Conservation (phyloP, 2,113 vertebrate genomes). For the Sinocyclocheilus rhinocerous region DNA sequence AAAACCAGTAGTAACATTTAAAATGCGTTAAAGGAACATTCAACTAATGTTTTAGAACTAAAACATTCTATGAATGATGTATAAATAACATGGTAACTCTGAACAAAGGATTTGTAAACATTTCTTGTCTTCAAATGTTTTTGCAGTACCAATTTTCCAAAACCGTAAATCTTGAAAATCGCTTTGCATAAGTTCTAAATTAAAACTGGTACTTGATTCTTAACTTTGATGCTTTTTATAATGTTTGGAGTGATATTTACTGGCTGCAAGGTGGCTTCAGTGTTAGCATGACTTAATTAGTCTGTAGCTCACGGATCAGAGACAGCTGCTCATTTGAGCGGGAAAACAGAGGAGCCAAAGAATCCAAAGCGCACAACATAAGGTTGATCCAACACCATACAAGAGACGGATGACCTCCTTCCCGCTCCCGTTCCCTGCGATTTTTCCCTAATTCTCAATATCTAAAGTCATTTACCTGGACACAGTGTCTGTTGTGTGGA, state of each 20-base stretch:
- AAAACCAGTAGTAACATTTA: too few relatives aligned
- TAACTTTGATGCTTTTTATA: neutral
- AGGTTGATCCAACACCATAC: constrained; percentile 8
- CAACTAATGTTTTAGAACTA: too few relatives aligned
- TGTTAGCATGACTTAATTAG: constrained; percentile 5
- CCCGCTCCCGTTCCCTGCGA: constrained; percentile 14
- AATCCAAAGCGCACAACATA: neutral
- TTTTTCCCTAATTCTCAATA: constrained; percentile 27
- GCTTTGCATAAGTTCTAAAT: too few relatives aligned
- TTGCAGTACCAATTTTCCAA: too few relatives aligned
- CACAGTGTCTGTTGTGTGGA: constrained; percentile 61
- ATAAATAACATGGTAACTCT: too few relatives aligned
- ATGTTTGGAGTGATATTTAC: neutral
- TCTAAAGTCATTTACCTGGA: constrained; percentile 36
- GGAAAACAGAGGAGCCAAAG: neutral
- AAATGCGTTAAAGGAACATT: too few relatives aligned
- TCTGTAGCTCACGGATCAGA: neutral
- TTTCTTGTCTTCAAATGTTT: too few relatives aligned
- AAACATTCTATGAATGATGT: too few relatives aligned
- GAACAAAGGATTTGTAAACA: too few relatives aligned
- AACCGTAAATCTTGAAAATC: too few relatives aligned
- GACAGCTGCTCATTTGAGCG: neutral
- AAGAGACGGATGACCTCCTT: constrained; percentile 36
- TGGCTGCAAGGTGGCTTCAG: neutral
- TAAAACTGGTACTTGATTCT: neutral